These are phyloP conservation scores for Amphiprion clarkii DNA, from an alignment of 2,797 vertebrate species.

Conservation along the genomic window DNA sequence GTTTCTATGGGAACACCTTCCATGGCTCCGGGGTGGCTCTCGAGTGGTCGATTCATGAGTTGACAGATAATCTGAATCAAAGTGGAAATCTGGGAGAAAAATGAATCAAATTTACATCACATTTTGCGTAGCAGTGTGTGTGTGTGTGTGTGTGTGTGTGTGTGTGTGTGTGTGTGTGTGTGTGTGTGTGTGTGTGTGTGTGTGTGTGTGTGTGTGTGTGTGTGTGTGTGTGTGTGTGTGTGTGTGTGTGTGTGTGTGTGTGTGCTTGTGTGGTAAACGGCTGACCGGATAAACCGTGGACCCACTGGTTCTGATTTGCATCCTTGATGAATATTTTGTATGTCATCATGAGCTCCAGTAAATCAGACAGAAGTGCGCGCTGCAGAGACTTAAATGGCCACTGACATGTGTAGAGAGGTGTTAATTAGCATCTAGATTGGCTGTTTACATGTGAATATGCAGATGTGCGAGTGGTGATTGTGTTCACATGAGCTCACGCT, in stretches of 20 bases:
- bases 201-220: background rate
- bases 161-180: background rate
- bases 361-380: slow-evolving; percentile 28
- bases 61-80: slow-evolving; percentile 38
- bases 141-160: background rate
- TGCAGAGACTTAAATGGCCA: slow-evolving; percentile 33
- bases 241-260: background rate
- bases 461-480: slow-evolving; percentile 13
- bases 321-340: slow-evolving; percentile 43
- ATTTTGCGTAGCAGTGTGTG: background rate
- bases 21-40: slow-evolving; percentile 12
- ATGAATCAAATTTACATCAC: slow-evolving; percentile 18
- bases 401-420: slow-evolving; percentile 40
- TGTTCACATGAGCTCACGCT: slow-evolving; percentile 6
- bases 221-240: background rate
- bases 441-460: slow-evolving; percentile 36
- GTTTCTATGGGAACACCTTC: slow-evolving; percentile 64
- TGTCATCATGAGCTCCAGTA: slow-evolving; percentile 27
- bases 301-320: slow-evolving; percentile 42
- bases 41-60: slow-evolving; percentile 18
- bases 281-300: slow-evolving; percentile 29
- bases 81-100: slow-evolving; percentile 29
- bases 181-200: background rate
- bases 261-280: background rate
- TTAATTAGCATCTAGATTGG: slow-evolving; percentile 49